Evolutionary conservation across 2,113 vertebrate species (phyloP).

Genomic region (Hippocampus abdominalis): DNA sequence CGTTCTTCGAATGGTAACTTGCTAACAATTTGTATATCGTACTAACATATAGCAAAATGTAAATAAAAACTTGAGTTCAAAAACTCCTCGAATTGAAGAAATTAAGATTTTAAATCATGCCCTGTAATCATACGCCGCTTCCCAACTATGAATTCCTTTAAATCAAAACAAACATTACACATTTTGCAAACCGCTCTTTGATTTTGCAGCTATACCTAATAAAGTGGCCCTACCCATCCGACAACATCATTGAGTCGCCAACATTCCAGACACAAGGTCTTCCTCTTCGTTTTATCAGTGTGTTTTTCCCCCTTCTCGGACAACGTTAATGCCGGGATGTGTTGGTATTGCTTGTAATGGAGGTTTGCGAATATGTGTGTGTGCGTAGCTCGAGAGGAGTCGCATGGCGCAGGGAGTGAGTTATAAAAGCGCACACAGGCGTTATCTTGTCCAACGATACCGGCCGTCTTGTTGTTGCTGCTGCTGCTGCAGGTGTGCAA

Average conservation of each 20-base stretch:
- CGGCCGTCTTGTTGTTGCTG: conserved; percentile 41
- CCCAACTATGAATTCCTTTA: neutral
- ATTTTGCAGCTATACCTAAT: neutral
- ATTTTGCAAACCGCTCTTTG: neutral
- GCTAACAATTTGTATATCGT: too few relatives aligned
- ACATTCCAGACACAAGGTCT: conserved; percentile 54
- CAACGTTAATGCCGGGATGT: conserved; percentile 67
- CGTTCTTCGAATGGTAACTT: too few relatives aligned
- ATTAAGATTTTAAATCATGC: too few relatives aligned
- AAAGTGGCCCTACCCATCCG: neutral
- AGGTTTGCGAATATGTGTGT: conserved; percentile 54
- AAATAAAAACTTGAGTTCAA: too few relatives aligned
- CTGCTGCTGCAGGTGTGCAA: conserved; percentile 69
- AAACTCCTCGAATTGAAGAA: too few relatives aligned
- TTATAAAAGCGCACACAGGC: conserved; percentile 22
- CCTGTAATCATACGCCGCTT: too few relatives aligned
- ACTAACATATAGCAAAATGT: too few relatives aligned
- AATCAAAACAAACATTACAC: neutral
- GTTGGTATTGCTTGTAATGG: conserved; percentile 67
- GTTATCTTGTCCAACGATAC: conserved; percentile 39
- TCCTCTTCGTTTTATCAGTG: conserved; percentile 55
- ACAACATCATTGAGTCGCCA: conserved; percentile 19
- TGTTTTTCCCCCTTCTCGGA: conserved; percentile 49
- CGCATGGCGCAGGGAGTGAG: conserved; percentile 30
- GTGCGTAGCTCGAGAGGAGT: conserved; percentile 37